These are phyloP conservation scores for Caenorhabditis sulstoni DNA, from an alignment of 2,888 invertebrate genomes.

Conservation along the genomic window DNA sequence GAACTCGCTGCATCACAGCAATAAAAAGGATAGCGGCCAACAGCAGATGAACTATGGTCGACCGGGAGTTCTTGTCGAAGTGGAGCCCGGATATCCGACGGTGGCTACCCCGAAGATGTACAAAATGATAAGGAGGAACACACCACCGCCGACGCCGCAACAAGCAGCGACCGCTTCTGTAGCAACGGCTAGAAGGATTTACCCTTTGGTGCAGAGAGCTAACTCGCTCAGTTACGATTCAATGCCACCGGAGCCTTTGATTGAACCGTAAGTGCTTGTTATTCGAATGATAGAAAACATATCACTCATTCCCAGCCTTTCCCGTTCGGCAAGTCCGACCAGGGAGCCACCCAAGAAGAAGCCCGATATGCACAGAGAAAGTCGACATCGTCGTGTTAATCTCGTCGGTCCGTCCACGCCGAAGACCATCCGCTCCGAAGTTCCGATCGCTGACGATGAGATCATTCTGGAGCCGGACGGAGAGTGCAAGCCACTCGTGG, in stretches of 20 bases:
- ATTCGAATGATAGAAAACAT: background rate
- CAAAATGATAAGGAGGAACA: slow-evolving; percentile 19
- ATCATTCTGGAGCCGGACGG: slow-evolving; percentile 61
- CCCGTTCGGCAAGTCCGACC: slow-evolving; percentile 1
- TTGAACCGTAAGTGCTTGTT: slow-evolving; percentile 40
- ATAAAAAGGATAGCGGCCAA: no score
- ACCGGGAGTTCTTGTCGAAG: slow-evolving; percentile 25
- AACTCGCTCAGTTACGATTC: slow-evolving; percentile 22
- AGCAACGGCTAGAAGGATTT: background rate
- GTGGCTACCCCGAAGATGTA: slow-evolving; percentile 31
- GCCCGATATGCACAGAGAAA: background rate
- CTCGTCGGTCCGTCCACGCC: background rate
- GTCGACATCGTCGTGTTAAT: background rate
- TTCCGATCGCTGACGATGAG: slow-evolving; percentile 60
- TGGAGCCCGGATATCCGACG: slow-evolving; percentile 14
- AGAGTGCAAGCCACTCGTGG: slow-evolving; percentile 60
- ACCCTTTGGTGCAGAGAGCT: background rate
- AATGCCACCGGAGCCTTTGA: slow-evolving; percentile 33
- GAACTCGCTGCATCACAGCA: background rate
- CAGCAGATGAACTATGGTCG: slow-evolving; percentile 4
- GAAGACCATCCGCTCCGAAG: slow-evolving; percentile 19
- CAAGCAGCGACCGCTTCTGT: slow-evolving; percentile 18
- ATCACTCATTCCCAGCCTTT: slow-evolving; percentile 12
- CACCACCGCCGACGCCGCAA: slow-evolving; percentile 9
- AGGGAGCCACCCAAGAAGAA: slow-evolving; percentile 48